Percentiles rank a stretch among this genome's conserved stretches.
Conservation (phyloP, 1,140 invertebrate genomes). For the Drosophila burlai region DNA sequence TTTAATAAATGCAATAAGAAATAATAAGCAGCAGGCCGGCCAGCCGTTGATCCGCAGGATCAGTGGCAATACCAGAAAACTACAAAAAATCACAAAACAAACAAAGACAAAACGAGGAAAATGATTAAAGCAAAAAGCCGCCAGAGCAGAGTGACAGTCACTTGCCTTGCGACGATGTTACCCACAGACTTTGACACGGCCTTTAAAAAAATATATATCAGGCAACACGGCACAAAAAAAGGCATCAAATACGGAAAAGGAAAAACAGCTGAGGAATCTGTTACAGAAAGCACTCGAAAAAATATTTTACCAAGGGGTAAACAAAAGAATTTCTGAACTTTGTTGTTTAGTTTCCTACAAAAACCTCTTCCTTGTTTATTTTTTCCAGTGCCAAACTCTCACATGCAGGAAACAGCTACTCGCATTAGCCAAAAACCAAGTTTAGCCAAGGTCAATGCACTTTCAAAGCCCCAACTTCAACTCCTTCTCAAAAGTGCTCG, state of each 20-base stretch:
- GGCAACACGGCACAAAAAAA: constrained; percentile 27
- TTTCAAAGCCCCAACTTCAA: constrained; percentile 14
- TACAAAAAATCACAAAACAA: background rate
- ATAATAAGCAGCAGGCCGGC: constrained; percentile 73
- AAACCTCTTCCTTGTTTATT: background rate
- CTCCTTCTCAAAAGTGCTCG: constrained; percentile 34
- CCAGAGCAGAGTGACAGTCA: constrained; percentile 65
- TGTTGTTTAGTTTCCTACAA: no score
- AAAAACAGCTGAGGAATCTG: constrained; percentile 27
- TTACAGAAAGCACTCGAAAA: constrained; percentile 22
- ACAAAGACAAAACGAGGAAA: constrained; percentile 56
- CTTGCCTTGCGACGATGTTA: constrained; percentile 56
- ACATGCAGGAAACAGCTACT: constrained; percentile 29
- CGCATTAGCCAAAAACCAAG: constrained; percentile 62
- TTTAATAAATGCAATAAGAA: constrained; percentile 85
- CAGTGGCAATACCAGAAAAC: constrained; percentile 44
- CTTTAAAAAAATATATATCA: constrained; percentile 29
- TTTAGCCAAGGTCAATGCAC: constrained; percentile 71
- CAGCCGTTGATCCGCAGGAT: constrained; percentile 66
- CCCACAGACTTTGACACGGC: constrained; percentile 59
- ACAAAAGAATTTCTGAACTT: background rate
- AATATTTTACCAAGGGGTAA: background rate
- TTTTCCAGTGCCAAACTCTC: constrained; percentile 2
- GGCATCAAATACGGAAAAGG: constrained; percentile 20
- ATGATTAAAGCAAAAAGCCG: constrained; percentile 83